phyloP scores from a whole-genome alignment of 2,113 vertebrate genomes.

The Anguilla japonica region DNA sequence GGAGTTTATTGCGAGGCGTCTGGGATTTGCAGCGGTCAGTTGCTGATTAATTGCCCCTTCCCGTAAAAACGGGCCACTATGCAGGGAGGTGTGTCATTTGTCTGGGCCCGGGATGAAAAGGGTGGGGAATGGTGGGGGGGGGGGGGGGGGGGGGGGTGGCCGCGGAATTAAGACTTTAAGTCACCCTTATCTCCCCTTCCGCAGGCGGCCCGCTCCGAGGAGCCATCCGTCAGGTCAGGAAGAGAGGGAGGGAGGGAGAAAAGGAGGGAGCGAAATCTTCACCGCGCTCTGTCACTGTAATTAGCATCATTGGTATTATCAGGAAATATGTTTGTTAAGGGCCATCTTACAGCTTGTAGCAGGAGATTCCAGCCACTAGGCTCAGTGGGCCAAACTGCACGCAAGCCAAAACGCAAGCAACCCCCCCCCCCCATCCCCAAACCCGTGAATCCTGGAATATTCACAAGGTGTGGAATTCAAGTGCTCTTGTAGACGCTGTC shows the following conservation, averaged over 20 bases:
- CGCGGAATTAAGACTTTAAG: constrained; percentile 23
- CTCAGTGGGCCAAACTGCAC: background rate
- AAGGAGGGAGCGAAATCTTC: background rate
- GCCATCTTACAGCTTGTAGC: background rate
- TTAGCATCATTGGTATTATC: constrained; percentile 18
- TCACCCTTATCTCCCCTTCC: constrained; percentile 22
- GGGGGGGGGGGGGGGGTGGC: background rate
- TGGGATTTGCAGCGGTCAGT: background rate
- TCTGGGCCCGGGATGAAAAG: constrained; percentile 10
- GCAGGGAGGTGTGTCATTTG: constrained; percentile 10
- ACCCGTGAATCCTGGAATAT: background rate
- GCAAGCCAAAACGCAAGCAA: no score
- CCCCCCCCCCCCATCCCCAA: no score
- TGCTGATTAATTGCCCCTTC: constrained; percentile 17
- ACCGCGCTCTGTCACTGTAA: constrained; percentile 6
- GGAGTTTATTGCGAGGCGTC: background rate
- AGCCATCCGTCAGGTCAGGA: background rate
- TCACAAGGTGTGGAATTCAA: background rate
- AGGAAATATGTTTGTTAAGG: background rate
- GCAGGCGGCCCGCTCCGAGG: constrained; percentile 9
- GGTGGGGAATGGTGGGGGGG: background rate
- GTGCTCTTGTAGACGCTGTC: background rate
- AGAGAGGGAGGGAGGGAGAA: background rate
- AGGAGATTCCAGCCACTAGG: background rate
- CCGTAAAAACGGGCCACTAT: constrained; percentile 6